Evolutionary conservation across 2,113 vertebrate species (phyloP).

Genomic region (Macheiramphus alcinus): DNA sequence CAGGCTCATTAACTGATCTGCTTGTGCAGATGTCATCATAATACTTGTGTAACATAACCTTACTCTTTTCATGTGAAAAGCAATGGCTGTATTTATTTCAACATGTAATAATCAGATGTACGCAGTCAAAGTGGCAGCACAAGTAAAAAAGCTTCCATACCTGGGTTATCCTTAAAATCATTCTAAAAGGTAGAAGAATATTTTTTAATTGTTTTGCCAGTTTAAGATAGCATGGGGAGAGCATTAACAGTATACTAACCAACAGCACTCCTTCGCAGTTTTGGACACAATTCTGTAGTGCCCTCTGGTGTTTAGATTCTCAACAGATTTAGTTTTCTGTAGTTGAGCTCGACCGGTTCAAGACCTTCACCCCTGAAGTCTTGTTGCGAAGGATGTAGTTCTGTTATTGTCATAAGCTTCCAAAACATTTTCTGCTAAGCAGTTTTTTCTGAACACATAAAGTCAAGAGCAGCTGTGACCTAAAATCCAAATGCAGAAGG

Average conservation of each 20-base stretch:
- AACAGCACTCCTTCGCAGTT: background rate
- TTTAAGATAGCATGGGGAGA: background rate
- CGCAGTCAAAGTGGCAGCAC: background rate
- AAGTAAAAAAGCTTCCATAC: background rate
- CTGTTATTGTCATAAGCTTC: background rate
- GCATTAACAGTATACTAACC: background rate
- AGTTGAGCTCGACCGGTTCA: background rate
- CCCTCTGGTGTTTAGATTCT: background rate
- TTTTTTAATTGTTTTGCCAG: background rate
- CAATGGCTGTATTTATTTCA: background rate
- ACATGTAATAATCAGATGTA: background rate
- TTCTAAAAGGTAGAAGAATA: background rate
- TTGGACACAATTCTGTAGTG: background rate
- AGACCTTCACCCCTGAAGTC: background rate
- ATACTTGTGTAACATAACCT: background rate
- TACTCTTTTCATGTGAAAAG: background rate
- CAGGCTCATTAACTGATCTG: background rate
- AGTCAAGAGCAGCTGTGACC: background rate
- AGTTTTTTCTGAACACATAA: background rate
- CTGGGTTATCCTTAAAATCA: background rate
- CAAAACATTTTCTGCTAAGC: background rate
- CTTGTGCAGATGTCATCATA: background rate
- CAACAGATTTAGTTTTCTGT: background rate
- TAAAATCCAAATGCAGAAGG: background rate
- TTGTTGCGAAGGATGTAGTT: background rate